phyloP scores from a whole-genome alignment of 2,113 vertebrate species.

The Petrocephalus zakoni region DNA sequence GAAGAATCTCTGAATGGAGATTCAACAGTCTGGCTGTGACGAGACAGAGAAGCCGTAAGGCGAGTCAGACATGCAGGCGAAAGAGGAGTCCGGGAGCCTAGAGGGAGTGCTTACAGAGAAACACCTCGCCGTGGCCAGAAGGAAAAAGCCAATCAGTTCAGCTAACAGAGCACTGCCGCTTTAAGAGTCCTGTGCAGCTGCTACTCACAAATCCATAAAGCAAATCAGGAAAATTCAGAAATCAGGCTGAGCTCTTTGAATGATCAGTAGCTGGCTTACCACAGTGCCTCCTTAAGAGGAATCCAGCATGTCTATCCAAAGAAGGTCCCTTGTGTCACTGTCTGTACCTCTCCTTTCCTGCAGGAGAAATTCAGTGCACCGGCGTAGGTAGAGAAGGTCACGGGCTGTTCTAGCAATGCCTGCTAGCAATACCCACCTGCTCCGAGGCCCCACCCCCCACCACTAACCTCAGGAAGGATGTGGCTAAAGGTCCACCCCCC shows the following conservation, averaged over 20 bases:
- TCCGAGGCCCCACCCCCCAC: not conserved
- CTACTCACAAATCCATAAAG: not conserved
- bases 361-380: not conserved
- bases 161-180: not conserved
- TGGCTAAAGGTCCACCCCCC: not conserved
- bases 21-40: not conserved
- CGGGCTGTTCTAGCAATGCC: not conserved
- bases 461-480: not conserved
- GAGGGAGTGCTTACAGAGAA: not conserved
- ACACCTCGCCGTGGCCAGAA: not conserved
- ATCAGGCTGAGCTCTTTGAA: not conserved
- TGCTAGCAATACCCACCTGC: too few relatives aligned
- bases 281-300: not conserved
- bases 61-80: not conserved
- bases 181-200: not conserved
- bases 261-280: not conserved
- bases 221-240: not conserved
- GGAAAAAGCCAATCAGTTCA: not conserved
- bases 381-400: not conserved
- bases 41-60: not conserved
- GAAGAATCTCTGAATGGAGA: not conserved
- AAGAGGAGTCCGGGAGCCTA: not conserved
- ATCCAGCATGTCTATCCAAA: not conserved
- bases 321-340: not conserved
- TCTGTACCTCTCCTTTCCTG: not conserved